These are phyloP conservation scores for Lutjanus campechanus DNA, from an alignment of 2,797 vertebrate species.

Conservation along the genomic window DNA sequence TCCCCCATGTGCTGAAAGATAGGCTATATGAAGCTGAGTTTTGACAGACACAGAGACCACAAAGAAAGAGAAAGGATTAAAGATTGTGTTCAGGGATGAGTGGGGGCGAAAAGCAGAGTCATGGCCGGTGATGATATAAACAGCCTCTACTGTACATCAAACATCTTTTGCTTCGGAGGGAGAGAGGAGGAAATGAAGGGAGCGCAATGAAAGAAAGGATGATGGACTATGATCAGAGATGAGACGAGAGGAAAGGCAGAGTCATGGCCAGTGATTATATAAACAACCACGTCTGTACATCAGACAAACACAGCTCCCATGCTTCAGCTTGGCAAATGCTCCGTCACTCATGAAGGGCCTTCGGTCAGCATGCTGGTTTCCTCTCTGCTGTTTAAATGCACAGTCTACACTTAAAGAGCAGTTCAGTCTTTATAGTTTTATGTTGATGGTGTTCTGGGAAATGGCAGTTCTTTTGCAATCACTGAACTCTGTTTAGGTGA, in stretches of 20 bases:
- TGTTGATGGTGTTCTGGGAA: not conserved
- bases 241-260: slow-evolving; percentile 38
- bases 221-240: slow-evolving; percentile 52
- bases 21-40: slow-evolving; percentile 7
- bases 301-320: slow-evolving; percentile 29
- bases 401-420: not conserved
- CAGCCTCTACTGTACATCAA: slow-evolving; percentile 49
- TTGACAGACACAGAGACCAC: slow-evolving; percentile 20
- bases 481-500: not conserved
- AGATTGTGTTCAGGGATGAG: slow-evolving; percentile 37
- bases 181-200: slow-evolving; percentile 25
- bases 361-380: not conserved
- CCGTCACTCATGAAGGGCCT: slow-evolving; percentile 14
- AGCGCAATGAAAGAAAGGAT: slow-evolving; percentile 45
- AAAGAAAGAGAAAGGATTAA: slow-evolving; percentile 22
- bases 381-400: slow-evolving; percentile 14
- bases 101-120: slow-evolving; percentile 19
- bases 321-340: slow-evolving; percentile 28
- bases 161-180: slow-evolving; percentile 33
- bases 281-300: slow-evolving; percentile 47
- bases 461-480: not conserved
- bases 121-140: slow-evolving; percentile 44
- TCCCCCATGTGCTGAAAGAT: not conserved
- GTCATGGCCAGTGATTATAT: slow-evolving; percentile 53
- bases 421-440: not conserved